phyloP scores from a whole-genome alignment of 53 echinoderm and acorn worm species.

The Paelopatides confundens region DNA sequence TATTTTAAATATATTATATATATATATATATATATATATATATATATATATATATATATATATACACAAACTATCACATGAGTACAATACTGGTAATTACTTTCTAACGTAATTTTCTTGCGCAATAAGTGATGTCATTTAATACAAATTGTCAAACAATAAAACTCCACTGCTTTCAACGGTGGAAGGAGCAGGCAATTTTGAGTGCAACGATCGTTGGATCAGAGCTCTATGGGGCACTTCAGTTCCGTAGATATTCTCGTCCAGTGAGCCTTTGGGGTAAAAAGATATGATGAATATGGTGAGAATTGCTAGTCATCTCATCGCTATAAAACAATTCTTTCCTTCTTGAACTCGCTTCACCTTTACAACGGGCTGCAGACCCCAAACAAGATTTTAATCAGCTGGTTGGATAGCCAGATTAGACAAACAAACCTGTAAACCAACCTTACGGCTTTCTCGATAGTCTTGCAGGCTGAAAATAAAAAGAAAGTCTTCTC shows the following conservation, averaged over 20 bases:
- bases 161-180: no score
- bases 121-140: no score
- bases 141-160: no score
- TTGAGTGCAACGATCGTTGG: conserved; percentile 31
- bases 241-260: conserved; percentile 12
- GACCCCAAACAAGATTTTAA: conserved; percentile 29
- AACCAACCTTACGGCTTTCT: not conserved
- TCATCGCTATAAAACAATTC: not conserved
- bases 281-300: not conserved
- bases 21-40: no score
- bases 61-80: no score
- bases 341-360: conserved; percentile 19
- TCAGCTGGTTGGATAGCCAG: conserved; percentile 23
- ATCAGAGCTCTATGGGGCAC: not conserved
- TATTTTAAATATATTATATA: no score
- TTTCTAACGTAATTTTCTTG: no score
- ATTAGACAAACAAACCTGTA: conserved; percentile 41
- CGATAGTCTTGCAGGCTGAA: not conserved
- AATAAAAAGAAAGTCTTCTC: not conserved
- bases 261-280: conserved; percentile 8
- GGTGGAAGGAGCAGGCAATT: not conserved
- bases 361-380: conserved; percentile 1
- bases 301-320: not conserved
- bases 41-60: no score
- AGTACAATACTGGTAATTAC: no score